A percentile compares a stretch with the other conserved stretches of the same genome.
These are phyloP conservation scores for Drosophila incognita DNA, from an alignment of 2,888 invertebrate species.

Conservation along the genomic window DNA sequence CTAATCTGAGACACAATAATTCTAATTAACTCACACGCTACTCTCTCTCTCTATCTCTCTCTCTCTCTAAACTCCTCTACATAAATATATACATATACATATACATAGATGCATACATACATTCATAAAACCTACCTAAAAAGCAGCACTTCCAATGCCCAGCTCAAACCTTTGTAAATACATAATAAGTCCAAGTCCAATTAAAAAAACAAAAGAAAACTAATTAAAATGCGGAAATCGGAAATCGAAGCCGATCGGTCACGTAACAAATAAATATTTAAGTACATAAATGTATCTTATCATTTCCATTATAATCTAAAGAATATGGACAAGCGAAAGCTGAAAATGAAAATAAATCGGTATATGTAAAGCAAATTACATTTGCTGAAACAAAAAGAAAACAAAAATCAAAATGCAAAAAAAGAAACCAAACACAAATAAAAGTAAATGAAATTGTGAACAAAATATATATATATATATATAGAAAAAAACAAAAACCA, in stretches of 20 bases:
- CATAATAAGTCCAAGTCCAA: slow-evolving; percentile 39
- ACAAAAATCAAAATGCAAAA: slow-evolving; percentile 4
- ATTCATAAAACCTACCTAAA: slow-evolving; percentile 9
- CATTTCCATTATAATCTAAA: slow-evolving; percentile 54
- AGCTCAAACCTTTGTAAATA: slow-evolving; percentile 45
- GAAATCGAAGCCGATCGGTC: slow-evolving; percentile 42
- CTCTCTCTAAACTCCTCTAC: neutral
- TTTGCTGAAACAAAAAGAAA: slow-evolving; percentile 52
- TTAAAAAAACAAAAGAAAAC: neutral
- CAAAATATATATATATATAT: slow-evolving; percentile 59
- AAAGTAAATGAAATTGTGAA: slow-evolving; percentile 53
- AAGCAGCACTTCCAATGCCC: slow-evolving; percentile 36
- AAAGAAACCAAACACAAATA: slow-evolving; percentile 10
- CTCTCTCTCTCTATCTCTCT: slow-evolving; percentile 11
- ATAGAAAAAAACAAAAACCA: slow-evolving; percentile 36
- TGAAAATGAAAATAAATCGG: slow-evolving; percentile 21
- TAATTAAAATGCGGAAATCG: slow-evolving; percentile 20
- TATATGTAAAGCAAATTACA: slow-evolving; percentile 62
- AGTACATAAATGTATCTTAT: slow-evolving; percentile 53
- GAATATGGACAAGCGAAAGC: slow-evolving; percentile 12
- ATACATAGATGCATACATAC: slow-evolving; percentile 15
- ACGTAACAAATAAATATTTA: slow-evolving; percentile 38
- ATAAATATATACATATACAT: slow-evolving; percentile 4
- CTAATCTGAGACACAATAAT: slow-evolving; percentile 4
- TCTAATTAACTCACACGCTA: neutral